Evolutionary conservation across 2,888 invertebrate genomes (phyloP), one percentile per base, ranked within the genome.

Genomic region (Cactoblastis cactorum): DNA sequence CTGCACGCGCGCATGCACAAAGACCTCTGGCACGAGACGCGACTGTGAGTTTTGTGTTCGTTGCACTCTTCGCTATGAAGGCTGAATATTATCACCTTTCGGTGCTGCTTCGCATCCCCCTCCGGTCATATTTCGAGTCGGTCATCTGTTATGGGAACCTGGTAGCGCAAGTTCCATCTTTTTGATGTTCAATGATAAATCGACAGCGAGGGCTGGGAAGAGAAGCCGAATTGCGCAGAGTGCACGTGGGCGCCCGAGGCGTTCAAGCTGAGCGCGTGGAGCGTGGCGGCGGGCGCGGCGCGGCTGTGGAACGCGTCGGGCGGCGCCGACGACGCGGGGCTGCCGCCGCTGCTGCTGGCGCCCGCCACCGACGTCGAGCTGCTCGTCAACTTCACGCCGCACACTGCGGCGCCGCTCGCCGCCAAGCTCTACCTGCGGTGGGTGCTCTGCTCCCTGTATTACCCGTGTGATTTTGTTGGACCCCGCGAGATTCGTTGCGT

Each of bases 361-460:
- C 93, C 94, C 14, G 91, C 87, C 47, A 91, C 91, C 22, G 89
- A 88, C 51, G 66, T 92, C 3, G 70, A 71, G 49, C 63, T 57
- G 6, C 9, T 19, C 0, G 12, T 92, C 3, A 83, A 76, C 47
- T 92, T 92, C 73, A 65, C 77, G 58, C 91, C 91, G 17, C 61
- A 69, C 32, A 73, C 74, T 50, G 62, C 90, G 3, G 74, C 72
- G 24, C 63, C 83, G 15, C 83, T 90, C 63, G 80, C 91, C 37
- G 85, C 91, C 0, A 76, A 90, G 53, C 71, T 93, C 9, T 90
- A 91, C 60, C 74, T 93, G 9, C 71, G 85, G 87, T 85, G 35
- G 6, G 8, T n/a, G n/a, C n/a, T n/a, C n/a, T n/a, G n/a, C n/a
- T n/a, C n/a, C n/a, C n/a, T n/a, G n/a, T n/a, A n/a, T n/a, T n/a